A percentile compares a stretch with the other conserved stretches of the same genome.
Evolutionary conservation across 2,888 invertebrate genomes (phyloP).

Genomic region (Nymphalis c-album): DNA sequence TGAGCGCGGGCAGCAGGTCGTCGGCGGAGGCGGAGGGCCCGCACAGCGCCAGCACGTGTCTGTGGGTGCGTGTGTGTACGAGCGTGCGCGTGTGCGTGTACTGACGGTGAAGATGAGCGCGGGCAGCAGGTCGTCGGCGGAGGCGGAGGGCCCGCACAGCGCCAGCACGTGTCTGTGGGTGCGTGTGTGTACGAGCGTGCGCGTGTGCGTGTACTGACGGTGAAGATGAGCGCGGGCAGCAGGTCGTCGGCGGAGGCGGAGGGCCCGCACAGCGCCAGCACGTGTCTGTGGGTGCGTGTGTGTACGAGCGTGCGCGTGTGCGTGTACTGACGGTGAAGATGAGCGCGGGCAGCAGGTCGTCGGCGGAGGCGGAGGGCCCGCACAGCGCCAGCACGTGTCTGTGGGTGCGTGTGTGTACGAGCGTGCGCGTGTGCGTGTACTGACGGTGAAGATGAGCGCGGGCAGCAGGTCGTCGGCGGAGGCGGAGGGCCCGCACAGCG

Average conservation of each 20-base stretch:
- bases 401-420: conserved; percentile 85
- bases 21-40: conserved; percentile 95
- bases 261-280: conserved; percentile 90
- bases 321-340: conserved; percentile 89
- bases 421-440: conserved; percentile 16
- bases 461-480: conserved; percentile 99
- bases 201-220: conserved; percentile 69
- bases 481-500: conserved; percentile 89
- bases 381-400: conserved; percentile 93
- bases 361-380: conserved; percentile 93
- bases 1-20: conserved; percentile 98
- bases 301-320: not conserved
- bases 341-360: conserved; percentile 98
- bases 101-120: conserved; percentile 95
- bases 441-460: conserved; percentile 95
- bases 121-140: conserved; percentile 99
- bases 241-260: conserved; percentile 98
- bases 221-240: conserved; percentile 97
- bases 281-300: conserved; percentile 92
- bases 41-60: conserved; percentile 93
- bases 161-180: conserved; percentile 96
- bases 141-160: conserved; percentile 89
- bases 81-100: not conserved
- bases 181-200: conserved; percentile 56
- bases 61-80: conserved; percentile 86